These are phyloP conservation scores for Linnaemya tessellans DNA, from an alignment of 2,888 invertebrate species.

Conservation along the genomic window DNA sequence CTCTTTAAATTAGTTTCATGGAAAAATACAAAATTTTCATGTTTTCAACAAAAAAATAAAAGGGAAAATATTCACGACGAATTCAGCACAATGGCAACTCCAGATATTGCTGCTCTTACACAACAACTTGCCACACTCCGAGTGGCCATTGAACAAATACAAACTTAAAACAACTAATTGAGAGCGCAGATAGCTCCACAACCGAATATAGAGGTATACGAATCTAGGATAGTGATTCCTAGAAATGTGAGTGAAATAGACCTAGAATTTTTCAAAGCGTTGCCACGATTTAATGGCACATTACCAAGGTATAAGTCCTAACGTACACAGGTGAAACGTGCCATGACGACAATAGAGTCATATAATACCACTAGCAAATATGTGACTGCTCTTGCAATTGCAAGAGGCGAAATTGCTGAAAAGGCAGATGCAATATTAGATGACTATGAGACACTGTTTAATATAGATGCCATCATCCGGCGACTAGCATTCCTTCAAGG, in stretches of 20 bases:
- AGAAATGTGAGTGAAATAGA: conserved; percentile 1
- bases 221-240: not conserved
- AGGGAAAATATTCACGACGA: too few relatives aligned
- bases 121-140: not conserved
- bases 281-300: not conserved
- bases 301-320: not conserved
- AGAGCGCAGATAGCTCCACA: not conserved
- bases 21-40: too few relatives aligned
- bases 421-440: not conserved
- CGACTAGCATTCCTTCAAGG: not conserved
- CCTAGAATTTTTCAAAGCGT: not conserved
- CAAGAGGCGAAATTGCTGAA: not conserved
- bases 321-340: not conserved
- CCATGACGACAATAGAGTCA: not conserved
- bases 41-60: too few relatives aligned
- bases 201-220: not conserved
- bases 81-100: not conserved
- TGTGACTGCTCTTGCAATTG: not conserved
- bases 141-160: not conserved
- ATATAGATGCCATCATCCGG: not conserved
- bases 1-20: too few relatives aligned
- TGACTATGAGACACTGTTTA: not conserved
- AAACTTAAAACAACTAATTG: not conserved
- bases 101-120: not conserved
- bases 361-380: conserved; percentile 5